Evolutionary conservation across 1,140 invertebrate species (phyloP).

Genomic region (Daktulosphaira vitifoliae): DNA sequence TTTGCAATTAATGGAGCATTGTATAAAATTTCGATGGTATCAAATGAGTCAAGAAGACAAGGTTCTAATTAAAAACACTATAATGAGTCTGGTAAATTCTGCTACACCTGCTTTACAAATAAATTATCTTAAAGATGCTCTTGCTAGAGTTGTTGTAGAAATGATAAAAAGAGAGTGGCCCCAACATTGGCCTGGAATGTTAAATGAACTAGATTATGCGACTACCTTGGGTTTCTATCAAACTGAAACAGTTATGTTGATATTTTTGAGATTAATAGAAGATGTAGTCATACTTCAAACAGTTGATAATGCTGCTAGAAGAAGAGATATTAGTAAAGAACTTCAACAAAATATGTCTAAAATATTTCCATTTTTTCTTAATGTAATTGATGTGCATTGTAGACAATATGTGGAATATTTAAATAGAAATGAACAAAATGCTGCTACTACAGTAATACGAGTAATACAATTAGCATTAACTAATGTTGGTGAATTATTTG

Average conservation of each 20-base stretch:
- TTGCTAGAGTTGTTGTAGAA: slow-evolving; percentile 82
- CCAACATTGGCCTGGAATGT: slow-evolving; percentile 81
- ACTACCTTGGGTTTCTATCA: slow-evolving; percentile 71
- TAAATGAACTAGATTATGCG: slow-evolving; percentile 66
- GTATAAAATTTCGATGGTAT: slow-evolving; percentile 84
- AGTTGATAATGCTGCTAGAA: slow-evolving; percentile 51
- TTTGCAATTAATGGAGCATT: slow-evolving; percentile 79
- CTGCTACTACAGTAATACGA: neutral
- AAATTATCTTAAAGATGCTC: slow-evolving; percentile 58
- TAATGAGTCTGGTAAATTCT: slow-evolving; percentile 31
- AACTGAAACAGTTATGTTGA: slow-evolving; percentile 75
- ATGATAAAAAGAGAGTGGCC: slow-evolving; percentile 94
- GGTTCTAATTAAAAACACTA: slow-evolving; percentile 62
- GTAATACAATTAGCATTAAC: slow-evolving; percentile 18
- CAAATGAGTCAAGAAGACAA: slow-evolving; percentile 76
- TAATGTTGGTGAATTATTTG: slow-evolving; percentile 25
- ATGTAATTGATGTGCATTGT: slow-evolving; percentile 23
- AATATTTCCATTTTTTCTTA: slow-evolving; percentile 22
- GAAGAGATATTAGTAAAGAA: slow-evolving; percentile 41
- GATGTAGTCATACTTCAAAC: slow-evolving; percentile 71
- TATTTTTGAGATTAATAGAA: slow-evolving; percentile 78
- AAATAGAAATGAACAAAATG: slow-evolving; percentile 24
- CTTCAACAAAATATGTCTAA: slow-evolving; percentile 3
- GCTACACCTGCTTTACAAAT: slow-evolving; percentile 24
- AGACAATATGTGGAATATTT: slow-evolving; percentile 17